Evolutionary conservation across 2,113 vertebrate species (phyloP).

Genomic region (Microtus ochrogaster): DNA sequence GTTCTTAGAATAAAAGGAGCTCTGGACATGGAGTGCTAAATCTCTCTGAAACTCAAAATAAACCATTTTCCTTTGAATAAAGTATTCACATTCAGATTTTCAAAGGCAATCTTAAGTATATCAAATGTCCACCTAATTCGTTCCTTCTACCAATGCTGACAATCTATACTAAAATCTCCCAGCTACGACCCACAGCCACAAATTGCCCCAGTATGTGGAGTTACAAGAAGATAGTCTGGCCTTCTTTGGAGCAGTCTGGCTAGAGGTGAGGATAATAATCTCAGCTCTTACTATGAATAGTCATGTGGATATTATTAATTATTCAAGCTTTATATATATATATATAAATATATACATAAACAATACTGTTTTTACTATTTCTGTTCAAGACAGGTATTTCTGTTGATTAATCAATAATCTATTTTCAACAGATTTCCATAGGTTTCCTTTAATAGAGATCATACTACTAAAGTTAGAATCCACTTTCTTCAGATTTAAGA

Average conservation of each 20-base stretch:
- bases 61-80: background rate
- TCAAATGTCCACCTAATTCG: background rate
- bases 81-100: background rate
- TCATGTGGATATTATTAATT: background rate
- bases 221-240: background rate
- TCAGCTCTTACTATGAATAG: background rate
- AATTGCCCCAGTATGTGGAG: background rate
- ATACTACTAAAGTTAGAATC: constrained; percentile 13
- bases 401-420: background rate
- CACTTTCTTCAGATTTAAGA: background rate
- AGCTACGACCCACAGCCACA: background rate
- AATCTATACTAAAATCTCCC: background rate
- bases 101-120: background rate
- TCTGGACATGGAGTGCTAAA: background rate
- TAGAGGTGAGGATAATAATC: background rate
- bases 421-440: background rate
- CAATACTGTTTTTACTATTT: background rate
- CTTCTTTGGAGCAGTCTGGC: background rate
- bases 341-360: background rate
- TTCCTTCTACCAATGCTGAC: background rate
- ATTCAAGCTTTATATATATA: background rate
- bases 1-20: constrained; percentile 10
- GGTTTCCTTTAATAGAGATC: constrained; percentile 34
- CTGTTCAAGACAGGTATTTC: background rate
- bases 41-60: constrained; percentile 32